Conservation (phyloP, 2,888 invertebrate genomes). For the Zygogramma bicolorata region DNA sequence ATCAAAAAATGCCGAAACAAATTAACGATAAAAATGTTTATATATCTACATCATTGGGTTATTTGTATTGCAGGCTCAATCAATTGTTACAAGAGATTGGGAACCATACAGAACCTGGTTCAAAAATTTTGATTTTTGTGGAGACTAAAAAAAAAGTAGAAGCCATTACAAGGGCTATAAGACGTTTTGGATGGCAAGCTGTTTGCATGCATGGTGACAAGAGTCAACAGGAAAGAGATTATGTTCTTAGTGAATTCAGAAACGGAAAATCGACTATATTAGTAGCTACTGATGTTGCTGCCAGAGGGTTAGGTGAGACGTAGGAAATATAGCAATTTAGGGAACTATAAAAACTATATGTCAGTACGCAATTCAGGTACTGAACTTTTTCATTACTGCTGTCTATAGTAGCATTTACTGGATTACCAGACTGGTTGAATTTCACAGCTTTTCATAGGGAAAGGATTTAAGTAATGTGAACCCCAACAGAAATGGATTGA, state of each 20-base stretch:
- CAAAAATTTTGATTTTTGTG: constrained; percentile 95
- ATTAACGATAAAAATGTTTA: no score
- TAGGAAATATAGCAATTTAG: no score
- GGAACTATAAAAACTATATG: no score
- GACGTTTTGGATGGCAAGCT: constrained; percentile 81
- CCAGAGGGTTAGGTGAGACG: constrained; percentile 94
- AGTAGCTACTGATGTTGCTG: constrained; percentile 98
- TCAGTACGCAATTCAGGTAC: background rate
- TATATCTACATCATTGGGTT: no score
- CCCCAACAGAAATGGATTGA: background rate
- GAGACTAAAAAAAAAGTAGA: constrained; percentile 94
- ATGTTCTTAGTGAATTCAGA: constrained; percentile 90
- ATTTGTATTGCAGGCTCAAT: constrained; percentile 72
- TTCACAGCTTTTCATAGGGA: background rate
- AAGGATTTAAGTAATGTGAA: background rate
- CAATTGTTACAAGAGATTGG: constrained; percentile 84
- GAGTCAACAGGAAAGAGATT: constrained; percentile 94
- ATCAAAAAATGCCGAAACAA: no score
- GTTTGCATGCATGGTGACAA: constrained; percentile 96
- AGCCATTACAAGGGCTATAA: constrained; percentile 83
- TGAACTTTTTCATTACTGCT: constrained; percentile 18
- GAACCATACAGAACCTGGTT: constrained; percentile 82
- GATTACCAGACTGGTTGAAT: constrained; percentile 65
- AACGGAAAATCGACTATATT: constrained; percentile 89
- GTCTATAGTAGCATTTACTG: constrained; percentile 57